Evolutionary conservation across 2,888 invertebrate species (phyloP).

Genomic region (Yponomeuta cagnagella): DNA sequence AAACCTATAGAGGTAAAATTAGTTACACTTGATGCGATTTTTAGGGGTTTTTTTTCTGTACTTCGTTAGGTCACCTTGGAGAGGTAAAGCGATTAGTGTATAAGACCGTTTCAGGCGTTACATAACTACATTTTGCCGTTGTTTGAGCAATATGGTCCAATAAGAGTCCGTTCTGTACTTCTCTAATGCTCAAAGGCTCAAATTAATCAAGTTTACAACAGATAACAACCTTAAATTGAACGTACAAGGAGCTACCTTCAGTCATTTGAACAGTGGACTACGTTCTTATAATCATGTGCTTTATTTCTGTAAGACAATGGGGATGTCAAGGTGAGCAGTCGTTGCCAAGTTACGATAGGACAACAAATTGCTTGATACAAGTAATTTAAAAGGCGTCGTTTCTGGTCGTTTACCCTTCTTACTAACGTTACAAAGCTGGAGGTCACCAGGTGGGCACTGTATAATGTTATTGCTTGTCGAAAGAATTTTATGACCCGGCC

Average conservation of each 20-base stretch:
- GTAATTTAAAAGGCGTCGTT: neutral
- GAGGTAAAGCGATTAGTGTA: no score
- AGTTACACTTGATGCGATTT: no score
- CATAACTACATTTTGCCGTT: no score
- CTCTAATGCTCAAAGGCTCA: no score
- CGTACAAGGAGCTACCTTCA: no score
- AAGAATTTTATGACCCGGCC: neutral
- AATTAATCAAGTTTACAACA: no score
- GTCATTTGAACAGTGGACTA: neutral
- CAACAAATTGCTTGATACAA: conserved; percentile 21
- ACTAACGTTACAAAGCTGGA: neutral
- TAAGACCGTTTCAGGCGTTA: no score
- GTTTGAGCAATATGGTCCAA: no score
- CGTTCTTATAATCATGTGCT: neutral
- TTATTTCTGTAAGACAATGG: neutral
- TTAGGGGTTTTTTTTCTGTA: no score
- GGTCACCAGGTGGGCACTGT: neutral
- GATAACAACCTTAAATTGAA: no score
- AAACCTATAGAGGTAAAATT: neutral
- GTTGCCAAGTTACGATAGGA: conserved; percentile 25
- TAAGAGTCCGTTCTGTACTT: no score
- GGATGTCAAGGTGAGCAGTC: conserved; percentile 18
- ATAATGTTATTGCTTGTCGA: neutral
- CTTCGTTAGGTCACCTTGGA: no score
- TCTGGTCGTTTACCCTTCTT: neutral